These are phyloP conservation scores for Ichneumon xanthorius DNA, from an alignment of 2,888 invertebrate genomes.

Conservation along the genomic window DNA sequence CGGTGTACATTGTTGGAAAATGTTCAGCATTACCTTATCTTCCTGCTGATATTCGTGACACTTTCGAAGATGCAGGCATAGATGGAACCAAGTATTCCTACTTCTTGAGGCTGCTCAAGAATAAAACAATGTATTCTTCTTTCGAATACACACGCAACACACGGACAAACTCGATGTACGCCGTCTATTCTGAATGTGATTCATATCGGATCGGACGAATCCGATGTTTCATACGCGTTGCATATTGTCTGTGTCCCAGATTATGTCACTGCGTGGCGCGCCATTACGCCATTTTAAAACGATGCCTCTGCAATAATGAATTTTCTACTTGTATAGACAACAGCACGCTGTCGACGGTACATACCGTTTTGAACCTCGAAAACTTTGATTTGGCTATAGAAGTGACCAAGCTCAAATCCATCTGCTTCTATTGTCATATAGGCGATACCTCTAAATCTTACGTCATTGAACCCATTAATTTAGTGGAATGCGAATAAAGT, in stretches of 20 bases:
- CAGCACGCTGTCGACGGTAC: not conserved
- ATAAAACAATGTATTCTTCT: not conserved
- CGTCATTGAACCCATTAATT: too few species aligned
- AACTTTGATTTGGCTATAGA: not conserved
- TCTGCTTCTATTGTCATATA: too few species aligned
- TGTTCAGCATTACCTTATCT: too few species aligned
- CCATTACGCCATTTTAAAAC: conserved; percentile 6
- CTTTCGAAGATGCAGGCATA: too few species aligned
- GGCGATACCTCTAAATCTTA: too few species aligned
- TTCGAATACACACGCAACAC: not conserved
- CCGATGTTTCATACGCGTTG: conserved; percentile 10
- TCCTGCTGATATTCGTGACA: too few species aligned
- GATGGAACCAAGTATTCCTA: not conserved
- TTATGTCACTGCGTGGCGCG: conserved; percentile 25
- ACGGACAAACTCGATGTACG: conserved; percentile 20
- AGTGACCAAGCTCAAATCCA: too few species aligned
- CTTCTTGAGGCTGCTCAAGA: conserved; percentile 22
- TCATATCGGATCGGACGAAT: conserved; percentile 10
- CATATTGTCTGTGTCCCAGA: conserved; percentile 11
- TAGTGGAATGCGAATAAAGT: not conserved
- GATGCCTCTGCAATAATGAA: not conserved
- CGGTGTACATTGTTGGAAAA: too few species aligned
- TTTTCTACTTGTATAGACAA: not conserved
- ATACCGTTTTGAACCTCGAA: not conserved
- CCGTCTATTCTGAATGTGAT: not conserved